A percentile compares a stretch with the other conserved stretches of the same genome.
Evolutionary conservation across 2,888 invertebrate species (phyloP).

Genomic region (Synergus japonicus): DNA sequence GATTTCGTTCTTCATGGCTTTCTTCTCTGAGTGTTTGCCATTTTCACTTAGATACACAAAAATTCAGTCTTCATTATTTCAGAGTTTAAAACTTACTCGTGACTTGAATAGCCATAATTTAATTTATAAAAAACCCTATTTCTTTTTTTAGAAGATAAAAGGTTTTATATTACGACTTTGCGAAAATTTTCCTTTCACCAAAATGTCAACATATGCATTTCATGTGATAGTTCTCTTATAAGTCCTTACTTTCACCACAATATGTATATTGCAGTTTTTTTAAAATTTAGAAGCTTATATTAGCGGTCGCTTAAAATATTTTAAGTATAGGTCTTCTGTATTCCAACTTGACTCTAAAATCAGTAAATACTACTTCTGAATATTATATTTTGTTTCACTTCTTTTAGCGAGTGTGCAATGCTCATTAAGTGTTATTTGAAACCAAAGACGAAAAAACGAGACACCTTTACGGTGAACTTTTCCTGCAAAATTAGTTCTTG

Average conservation of each 20-base stretch:
- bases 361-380: neutral
- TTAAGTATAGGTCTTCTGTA: neutral
- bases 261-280: neutral
- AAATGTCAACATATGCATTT: slow-evolving; percentile 23
- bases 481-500: slow-evolving; percentile 8
- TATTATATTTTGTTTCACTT: neutral
- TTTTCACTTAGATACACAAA: slow-evolving; percentile 31
- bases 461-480: neutral
- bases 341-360: neutral
- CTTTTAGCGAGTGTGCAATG: neutral
- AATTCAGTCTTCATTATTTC: slow-evolving; percentile 1
- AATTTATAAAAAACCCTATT: neutral
- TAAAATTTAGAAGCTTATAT: no score
- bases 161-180: slow-evolving; percentile 16
- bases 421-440: slow-evolving; percentile 15
- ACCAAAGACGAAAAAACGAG: slow-evolving; percentile 2
- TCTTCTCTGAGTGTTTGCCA: slow-evolving; percentile 19
- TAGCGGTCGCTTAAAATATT: neutral
- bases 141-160: slow-evolving; percentile 9
- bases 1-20: neutral
- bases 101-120: neutral
- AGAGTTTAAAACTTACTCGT: slow-evolving; percentile 8
- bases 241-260: slow-evolving; percentile 22
- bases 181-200: slow-evolving; percentile 38
- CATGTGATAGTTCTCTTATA: slow-evolving; percentile 9